Conservation (phyloP, 37 sponge, comb jelly and placozoan species). For the Bolinopsis microptera region DNA sequence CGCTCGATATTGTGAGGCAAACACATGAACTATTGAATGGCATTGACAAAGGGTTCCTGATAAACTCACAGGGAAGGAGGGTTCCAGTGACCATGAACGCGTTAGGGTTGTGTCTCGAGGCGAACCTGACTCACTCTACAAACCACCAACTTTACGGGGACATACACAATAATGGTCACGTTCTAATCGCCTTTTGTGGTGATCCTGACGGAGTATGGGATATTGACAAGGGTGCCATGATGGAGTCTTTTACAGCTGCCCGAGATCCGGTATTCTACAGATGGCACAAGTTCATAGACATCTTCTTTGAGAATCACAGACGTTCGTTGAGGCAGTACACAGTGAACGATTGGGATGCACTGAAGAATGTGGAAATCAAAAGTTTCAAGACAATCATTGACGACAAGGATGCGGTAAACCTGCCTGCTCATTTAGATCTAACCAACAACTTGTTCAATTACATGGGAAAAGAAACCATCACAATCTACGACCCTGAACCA, state of each 20-base stretch:
- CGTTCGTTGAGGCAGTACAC: neutral
- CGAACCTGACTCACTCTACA: neutral
- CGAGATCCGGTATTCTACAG: conserved; percentile 23
- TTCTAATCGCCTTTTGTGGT: neutral
- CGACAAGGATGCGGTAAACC: neutral
- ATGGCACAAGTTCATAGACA: conserved; percentile 39
- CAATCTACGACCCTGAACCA: neutral
- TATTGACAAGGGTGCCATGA: conserved; percentile 2
- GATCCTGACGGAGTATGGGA: neutral
- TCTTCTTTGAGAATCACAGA: neutral
- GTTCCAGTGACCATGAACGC: neutral
- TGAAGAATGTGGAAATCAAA: neutral
- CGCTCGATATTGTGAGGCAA: neutral
- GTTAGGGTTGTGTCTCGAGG: neutral
- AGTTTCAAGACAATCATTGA: neutral
- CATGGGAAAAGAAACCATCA: neutral
- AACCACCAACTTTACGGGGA: neutral
- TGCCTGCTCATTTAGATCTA: neutral
- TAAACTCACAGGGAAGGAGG: neutral
- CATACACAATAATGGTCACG: conserved; percentile 23
- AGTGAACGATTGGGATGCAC: neutral
- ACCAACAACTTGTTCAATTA: neutral
- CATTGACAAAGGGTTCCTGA: neutral
- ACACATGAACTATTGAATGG: neutral
- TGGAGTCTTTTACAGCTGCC: neutral